Percentiles rank a stretch among this genome's conserved stretches.
These are phyloP conservation scores for Protobothrops mucrosquamatus DNA, from an alignment of 2,113 vertebrate species.

Conservation along the genomic window DNA sequence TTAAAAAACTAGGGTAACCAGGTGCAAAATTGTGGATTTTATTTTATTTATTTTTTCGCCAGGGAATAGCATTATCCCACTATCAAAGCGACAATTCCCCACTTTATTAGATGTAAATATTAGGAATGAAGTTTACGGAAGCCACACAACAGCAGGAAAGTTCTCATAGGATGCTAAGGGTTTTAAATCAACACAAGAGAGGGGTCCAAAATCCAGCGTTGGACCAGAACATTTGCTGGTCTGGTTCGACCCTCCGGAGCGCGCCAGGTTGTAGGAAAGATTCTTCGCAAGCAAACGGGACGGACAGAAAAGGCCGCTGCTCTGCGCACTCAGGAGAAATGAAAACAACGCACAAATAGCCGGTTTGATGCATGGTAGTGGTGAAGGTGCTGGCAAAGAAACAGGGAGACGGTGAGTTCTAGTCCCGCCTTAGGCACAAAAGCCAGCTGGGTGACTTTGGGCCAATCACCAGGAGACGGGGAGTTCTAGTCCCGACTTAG, in stretches of 20 bases:
- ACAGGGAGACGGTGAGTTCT: too few species aligned
- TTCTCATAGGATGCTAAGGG: background rate
- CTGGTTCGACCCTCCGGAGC: background rate
- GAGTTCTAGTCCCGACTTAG: too few species aligned
- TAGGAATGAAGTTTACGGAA: background rate
- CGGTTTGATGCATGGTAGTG: too few species aligned
- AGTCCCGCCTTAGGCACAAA: too few species aligned
- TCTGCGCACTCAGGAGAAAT: background rate
- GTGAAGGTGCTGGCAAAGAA: too few species aligned
- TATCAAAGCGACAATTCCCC: background rate
- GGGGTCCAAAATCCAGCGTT: background rate
- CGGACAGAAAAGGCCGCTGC: too few species aligned
- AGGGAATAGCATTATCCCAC: background rate
- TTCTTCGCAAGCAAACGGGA: background rate
- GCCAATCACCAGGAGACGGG: too few species aligned
- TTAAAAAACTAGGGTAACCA: background rate
- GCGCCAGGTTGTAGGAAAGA: background rate
- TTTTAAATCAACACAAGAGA: background rate
- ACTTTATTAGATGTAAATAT: background rate
- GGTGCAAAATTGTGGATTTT: background rate
- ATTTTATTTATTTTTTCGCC: too few species aligned
- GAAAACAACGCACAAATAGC: too few species aligned
- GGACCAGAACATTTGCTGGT: background rate
- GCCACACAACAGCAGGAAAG: background rate
- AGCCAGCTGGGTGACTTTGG: too few species aligned